Percentiles rank a stretch among this genome's conserved stretches.
These are phyloP conservation scores for Macroglossus sobrinus DNA, from an alignment of 2,113 vertebrate species.

Conservation along the genomic window DNA sequence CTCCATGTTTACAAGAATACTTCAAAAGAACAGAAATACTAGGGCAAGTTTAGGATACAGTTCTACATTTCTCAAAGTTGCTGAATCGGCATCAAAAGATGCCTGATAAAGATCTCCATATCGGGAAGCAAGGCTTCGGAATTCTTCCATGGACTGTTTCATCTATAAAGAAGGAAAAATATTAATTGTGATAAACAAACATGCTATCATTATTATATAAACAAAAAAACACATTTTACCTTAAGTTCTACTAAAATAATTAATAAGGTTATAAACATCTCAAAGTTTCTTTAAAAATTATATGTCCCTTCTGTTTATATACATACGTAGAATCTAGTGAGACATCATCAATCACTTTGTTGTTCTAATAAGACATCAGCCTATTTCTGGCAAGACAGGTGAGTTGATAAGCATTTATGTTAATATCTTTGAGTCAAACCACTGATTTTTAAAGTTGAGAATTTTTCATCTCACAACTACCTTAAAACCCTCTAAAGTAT, in stretches of 20 bases:
- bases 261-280: neutral
- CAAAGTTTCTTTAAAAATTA: neutral
- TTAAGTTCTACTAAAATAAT: neutral
- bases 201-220: neutral
- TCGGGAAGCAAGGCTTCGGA: conserved; percentile 89
- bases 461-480: neutral
- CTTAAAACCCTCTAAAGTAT: neutral
- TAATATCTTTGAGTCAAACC: neutral
- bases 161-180: conserved; percentile 83
- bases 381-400: neutral
- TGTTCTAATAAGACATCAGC: neutral
- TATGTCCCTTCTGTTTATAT: neutral
- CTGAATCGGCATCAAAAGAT: conserved; percentile 96
- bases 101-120: conserved; percentile 97
- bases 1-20: neutral
- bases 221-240: conserved; percentile 6
- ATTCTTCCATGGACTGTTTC: conserved; percentile 98
- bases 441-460: neutral
- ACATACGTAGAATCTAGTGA: neutral
- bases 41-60: conserved; percentile 89
- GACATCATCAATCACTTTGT: neutral
- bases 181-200: neutral
- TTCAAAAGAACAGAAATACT: neutral
- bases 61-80: conserved; percentile 95
- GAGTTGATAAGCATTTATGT: neutral